Base-by-base conservation (phyloP, 2,113 vertebrate species). In the Nematolebias whitei region DNA sequence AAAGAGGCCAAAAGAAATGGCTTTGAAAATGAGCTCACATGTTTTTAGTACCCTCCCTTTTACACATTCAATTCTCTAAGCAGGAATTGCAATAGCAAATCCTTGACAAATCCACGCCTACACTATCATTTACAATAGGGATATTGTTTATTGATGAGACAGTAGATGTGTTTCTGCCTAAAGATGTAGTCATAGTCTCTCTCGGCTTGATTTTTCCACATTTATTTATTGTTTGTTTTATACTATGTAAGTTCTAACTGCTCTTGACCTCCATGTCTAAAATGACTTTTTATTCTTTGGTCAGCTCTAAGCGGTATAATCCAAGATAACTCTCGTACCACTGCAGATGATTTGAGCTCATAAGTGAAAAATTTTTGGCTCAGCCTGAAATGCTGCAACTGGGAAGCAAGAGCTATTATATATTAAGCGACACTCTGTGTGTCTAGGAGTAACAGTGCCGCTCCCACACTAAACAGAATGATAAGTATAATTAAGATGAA, bases 401-500 rank as follows among this genome's bases (percentile, higher is more conserved):
- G 45, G 22, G 77, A 84, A 74, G 80, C 80, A 85, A 84, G 53
- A 85, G 76, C 74, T 80, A 82, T 87, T 79, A 85, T 80, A 79
- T 79, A 85, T 90, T 88, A 83, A 86, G 78, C 77, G 79, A 73
- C 82, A 80, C 67, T 52, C 65, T 76, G n/a, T 83, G 72, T 85
- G 78, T 75, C 58, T 78, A 71, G 81, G 67, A 80, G 86, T 83
- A 83, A 86, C 78, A 57, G 72, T 71, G 62, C 47, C 53, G 75
- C 55, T 63, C 40, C 64, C 61, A 63, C 52, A 44, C 72, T 80
- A 81, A 77, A 63, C 68, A 56, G 71, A 57, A 51, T 80, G 77
- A 84, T 79, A 76, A 68, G 75, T 87, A 86, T 88, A 87, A 87
- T 85, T 87, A 87, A 81, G 71, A 76, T 79, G 68, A 88, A 73